Conservation (phyloP, 2,113 vertebrate species). For the Willisornis vidua region DNA sequence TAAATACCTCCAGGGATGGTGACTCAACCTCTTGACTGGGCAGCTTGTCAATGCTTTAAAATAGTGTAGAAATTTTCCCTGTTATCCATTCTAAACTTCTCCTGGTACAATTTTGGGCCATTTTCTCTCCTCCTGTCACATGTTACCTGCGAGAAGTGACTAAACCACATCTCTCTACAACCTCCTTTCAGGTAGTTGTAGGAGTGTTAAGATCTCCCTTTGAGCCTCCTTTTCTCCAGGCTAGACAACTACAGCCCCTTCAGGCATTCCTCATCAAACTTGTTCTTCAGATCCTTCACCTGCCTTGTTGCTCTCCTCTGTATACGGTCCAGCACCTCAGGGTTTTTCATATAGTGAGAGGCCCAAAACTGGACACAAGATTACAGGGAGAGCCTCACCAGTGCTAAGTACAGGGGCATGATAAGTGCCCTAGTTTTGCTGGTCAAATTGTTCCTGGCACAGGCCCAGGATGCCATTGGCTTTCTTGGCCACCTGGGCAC, state of each 20-base stretch:
- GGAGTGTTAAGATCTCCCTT: not conserved
- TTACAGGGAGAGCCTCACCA: not conserved
- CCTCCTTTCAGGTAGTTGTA: not conserved
- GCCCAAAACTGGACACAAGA: not conserved
- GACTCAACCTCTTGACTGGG: not conserved
- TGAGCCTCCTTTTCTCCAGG: not conserved
- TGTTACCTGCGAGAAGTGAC: not conserved
- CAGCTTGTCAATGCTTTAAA: not conserved
- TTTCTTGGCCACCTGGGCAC: not conserved
- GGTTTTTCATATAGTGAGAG: not conserved
- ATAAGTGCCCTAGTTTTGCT: not conserved
- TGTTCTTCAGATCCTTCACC: not conserved
- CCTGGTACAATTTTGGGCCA: not conserved
- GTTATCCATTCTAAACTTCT: not conserved
- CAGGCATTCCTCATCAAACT: accelerated
- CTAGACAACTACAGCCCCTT: not conserved
- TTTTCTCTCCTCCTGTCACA: not conserved
- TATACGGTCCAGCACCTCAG: not conserved
- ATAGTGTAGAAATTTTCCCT: not conserved
- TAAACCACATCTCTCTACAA: not conserved
- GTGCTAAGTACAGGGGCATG: too few relatives aligned
- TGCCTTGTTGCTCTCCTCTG: not conserved
- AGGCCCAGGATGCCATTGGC: not conserved
- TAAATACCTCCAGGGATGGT: not conserved
- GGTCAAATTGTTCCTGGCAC: not conserved